Evolutionary conservation across 2,113 vertebrate species (phyloP).

Genomic region (Xerus inauris): DNA sequence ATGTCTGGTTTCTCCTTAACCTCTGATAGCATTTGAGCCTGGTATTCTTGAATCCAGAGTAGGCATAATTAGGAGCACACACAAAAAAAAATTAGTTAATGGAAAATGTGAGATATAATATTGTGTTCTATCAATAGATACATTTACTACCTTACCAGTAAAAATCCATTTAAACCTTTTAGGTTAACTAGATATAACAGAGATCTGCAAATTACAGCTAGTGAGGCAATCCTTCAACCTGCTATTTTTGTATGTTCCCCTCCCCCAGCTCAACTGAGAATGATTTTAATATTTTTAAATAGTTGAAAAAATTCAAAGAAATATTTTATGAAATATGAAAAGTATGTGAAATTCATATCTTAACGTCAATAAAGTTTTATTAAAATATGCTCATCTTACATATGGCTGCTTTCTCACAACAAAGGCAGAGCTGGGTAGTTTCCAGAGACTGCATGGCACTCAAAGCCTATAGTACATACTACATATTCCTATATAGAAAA

Average conservation of each 20-base stretch:
- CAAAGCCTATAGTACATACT: neutral
- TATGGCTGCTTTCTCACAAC: neutral
- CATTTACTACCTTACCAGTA: neutral
- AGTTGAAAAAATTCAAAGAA: slow-evolving; percentile 36
- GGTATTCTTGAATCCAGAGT: neutral
- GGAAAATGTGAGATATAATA: slow-evolving; percentile 4
- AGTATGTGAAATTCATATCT: slow-evolving; percentile 26
- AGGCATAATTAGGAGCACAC: slow-evolving; percentile 2
- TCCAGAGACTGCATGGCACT: neutral
- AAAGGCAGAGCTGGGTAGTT: neutral
- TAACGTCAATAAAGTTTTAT: slow-evolving; percentile 27
- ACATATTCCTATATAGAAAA: neutral
- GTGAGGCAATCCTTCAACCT: neutral
- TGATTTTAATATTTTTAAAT: slow-evolving; percentile 31
- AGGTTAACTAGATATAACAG: neutral
- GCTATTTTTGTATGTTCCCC: neutral
- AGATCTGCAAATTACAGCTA: neutral
- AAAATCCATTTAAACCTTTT: slow-evolving; percentile 14
- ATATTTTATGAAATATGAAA: neutral
- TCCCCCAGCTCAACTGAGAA: neutral
- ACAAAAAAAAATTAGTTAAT: slow-evolving; percentile 14
- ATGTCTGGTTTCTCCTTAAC: neutral
- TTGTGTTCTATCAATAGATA: neutral
- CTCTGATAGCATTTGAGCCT: neutral
- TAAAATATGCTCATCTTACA: neutral